Percentiles rank a stretch among this genome's conserved stretches.
phyloP scores from a whole-genome alignment of 2,797 vertebrate genomes.

The Mustela erminea region DNA sequence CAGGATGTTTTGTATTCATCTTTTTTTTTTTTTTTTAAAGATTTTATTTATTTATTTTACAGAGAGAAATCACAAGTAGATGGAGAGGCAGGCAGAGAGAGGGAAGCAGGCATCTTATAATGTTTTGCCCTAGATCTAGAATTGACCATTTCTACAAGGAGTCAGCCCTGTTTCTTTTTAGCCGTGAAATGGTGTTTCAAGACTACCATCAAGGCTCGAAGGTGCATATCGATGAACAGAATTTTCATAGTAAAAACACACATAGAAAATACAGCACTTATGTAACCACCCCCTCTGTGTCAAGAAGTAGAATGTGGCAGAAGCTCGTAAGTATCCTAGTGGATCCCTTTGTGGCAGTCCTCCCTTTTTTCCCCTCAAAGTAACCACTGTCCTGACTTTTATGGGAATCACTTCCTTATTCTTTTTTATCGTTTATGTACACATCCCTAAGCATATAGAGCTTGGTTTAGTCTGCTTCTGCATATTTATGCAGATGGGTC shows the following conservation, averaged over 20 bases:
- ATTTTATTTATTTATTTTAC: too few relatives aligned
- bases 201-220: neutral
- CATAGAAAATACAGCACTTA: neutral
- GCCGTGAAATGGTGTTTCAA: conserved; percentile 9
- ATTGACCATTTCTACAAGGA: conserved; percentile 17
- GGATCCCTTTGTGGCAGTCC: neutral
- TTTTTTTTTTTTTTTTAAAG: too few relatives aligned
- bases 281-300: neutral
- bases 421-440: neutral
- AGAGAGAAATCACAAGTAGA: too few relatives aligned
- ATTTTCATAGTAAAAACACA: conserved; percentile 11
- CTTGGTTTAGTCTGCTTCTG: conserved; percentile 6
- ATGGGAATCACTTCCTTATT: neutral
- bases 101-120: neutral
- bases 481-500: conserved; percentile 13
- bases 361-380: neutral
- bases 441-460: neutral
- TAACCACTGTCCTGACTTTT: neutral
- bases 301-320: neutral
- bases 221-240: neutral
- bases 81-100: too few relatives aligned
- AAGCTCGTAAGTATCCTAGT: neutral
- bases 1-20: neutral
- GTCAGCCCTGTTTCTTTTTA: neutral
- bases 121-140: neutral